Base-by-base conservation (phyloP, 2,888 invertebrate genomes). In the Hemaris fuciformis region DNA sequence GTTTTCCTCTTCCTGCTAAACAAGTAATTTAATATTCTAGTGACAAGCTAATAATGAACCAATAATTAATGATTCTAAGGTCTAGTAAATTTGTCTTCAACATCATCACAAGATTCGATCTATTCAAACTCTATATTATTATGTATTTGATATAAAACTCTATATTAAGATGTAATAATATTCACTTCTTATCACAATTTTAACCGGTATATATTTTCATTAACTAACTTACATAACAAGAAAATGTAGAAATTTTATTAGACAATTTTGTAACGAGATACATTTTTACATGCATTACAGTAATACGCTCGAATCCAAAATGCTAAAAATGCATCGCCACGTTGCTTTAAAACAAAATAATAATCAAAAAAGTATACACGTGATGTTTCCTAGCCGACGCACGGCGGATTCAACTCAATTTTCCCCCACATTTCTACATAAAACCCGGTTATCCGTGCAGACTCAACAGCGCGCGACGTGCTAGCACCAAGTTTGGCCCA, bases 361-460 rank as follows among this genome's bases (percentile, higher is more conserved):
- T 53, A 8, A 53, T 31, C 18, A 53, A 15, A 18, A 31, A 53
- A 20, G 53, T 27, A 38, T 38, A 38, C 38, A 38, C 38, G 38
- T 53, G 53, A 53, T 53, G 31, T 53, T 53, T 53, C 31, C 27
- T 27, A 53, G 18, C 31, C 18, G 53, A 31, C 18, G 31, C 31
- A 10, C 53, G 53, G 53, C 53, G 53, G 10, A 53, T 27, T 31
- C 53, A 53, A 53, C 53, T 53, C 53, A 53, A 53, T 53, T 31
- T 31, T 53, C 10, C 18, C 53, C 8, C 53, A 27, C 53, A 31
- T 31, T 53, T 53, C 53, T 53, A 53, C 53, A 53, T 53, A 53
- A 53, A 53, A 53, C 53, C 53, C 53, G 53, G 53, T 53, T 53
- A 53, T 31, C 53, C 53, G 53, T 53, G 31, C 53, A 53, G 53